Conservation (phyloP, 2,888 invertebrate species). For the Yponomeuta evonymella region DNA sequence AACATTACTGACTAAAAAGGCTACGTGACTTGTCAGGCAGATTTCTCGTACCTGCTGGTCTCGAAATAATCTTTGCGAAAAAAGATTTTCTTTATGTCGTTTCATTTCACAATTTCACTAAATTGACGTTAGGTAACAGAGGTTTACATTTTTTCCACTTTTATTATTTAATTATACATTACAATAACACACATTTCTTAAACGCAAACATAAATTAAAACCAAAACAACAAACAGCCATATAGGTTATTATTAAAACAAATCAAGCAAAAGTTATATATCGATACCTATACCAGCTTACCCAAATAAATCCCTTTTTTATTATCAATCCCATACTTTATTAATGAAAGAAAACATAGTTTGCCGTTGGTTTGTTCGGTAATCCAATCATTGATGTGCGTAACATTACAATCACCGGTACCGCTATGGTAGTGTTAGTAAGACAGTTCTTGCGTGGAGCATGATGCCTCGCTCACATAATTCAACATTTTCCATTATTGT, state of each 20-base stretch:
- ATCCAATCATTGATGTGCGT: conserved; percentile 3
- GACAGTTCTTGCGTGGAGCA: too few species aligned
- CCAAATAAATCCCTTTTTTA: conserved; percentile 19
- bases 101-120: conserved; percentile 12
- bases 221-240: conserved; percentile 57
- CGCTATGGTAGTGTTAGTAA: not conserved
- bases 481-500: too few species aligned
- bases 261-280: conserved; percentile 48
- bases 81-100: not conserved
- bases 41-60: not conserved
- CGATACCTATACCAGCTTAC: conserved; percentile 39
- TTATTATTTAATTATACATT: conserved; percentile 16
- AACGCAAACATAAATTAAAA: conserved; percentile 39
- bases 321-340: conserved; percentile 17
- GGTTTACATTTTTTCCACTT: conserved; percentile 11
- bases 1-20: not conserved
- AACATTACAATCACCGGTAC: not conserved
- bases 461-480: too few species aligned
- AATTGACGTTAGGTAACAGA: conserved; percentile 17
- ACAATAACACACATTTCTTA: conserved; percentile 27
- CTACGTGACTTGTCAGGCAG: not conserved
- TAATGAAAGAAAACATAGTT: not conserved
- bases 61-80: not conserved
- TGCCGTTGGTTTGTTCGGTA: too few species aligned
- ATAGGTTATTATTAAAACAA: conserved; percentile 65